Evolutionary conservation across 2,113 vertebrate species (phyloP).

Genomic region (Archocentrus centrarchus): DNA sequence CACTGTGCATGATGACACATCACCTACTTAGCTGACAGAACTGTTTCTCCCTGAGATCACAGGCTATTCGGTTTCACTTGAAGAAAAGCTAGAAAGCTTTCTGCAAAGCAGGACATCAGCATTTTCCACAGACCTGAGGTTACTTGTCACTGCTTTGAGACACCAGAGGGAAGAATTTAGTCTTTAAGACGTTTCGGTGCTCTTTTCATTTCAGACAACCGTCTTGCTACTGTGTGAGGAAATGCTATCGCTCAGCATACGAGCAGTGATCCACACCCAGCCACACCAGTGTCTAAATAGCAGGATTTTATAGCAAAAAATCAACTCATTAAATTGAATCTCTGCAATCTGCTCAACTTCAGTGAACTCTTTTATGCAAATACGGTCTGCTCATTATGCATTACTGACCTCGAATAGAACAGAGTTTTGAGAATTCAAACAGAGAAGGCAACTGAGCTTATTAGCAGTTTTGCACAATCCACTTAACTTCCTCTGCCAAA

Average conservation of each 20-base stretch:
- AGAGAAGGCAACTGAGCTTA: neutral
- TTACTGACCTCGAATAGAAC: neutral
- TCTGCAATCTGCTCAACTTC: neutral
- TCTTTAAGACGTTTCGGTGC: neutral
- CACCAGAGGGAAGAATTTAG: neutral
- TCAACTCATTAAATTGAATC: neutral
- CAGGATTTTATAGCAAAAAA: neutral
- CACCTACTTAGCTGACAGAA: conserved; percentile 14
- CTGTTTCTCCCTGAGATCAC: neutral
- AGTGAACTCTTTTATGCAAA: neutral
- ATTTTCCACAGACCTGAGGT: neutral
- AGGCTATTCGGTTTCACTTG: conserved; percentile 25
- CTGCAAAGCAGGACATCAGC: neutral
- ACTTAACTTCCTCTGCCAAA: neutral
- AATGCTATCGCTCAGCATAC: neutral
- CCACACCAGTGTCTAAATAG: neutral
- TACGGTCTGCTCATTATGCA: neutral
- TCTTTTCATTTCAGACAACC: neutral
- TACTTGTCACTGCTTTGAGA: conserved; percentile 32
- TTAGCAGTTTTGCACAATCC: neutral
- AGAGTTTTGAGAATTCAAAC: neutral
- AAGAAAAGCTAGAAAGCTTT: conserved; percentile 18
- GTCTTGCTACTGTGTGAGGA: neutral
- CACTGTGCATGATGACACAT: conserved; percentile 38
- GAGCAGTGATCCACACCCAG: neutral